These are phyloP conservation scores for Aphodius granarius DNA, from an alignment of 2,888 invertebrate species.

Conservation along the genomic window DNA sequence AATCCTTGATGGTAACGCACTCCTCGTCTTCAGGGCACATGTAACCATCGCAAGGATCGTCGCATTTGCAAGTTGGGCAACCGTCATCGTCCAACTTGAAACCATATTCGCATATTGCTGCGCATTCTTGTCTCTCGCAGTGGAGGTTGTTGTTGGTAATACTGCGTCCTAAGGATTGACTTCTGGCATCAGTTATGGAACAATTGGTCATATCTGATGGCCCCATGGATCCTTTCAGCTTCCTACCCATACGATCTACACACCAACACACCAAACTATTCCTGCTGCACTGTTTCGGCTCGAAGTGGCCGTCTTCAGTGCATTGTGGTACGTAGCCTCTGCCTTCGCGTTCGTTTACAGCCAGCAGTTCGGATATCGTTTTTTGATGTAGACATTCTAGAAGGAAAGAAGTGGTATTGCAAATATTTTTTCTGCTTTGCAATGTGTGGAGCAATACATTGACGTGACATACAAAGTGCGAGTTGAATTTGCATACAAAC, in stretches of 20 bases:
- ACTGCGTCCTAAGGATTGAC: conserved; percentile 45
- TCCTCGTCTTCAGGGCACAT: conserved; percentile 71
- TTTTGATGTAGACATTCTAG: conserved; percentile 74
- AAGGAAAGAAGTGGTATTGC: conserved; percentile 19
- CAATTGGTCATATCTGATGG: conserved; percentile 72
- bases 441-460: not conserved
- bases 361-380: conserved; percentile 73
- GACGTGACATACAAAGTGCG: not conserved
- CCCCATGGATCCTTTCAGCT: conserved; percentile 79
- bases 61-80: conserved; percentile 84
- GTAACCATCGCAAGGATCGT: conserved; percentile 81
- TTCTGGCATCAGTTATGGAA: conserved; percentile 49
- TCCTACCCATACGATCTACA: conserved; percentile 77
- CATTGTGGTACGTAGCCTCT: conserved; percentile 86
- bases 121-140: conserved; percentile 75
- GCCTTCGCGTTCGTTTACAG: conserved; percentile 77
- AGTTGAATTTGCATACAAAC: conserved; percentile 1
- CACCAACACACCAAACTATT: conserved; percentile 90
- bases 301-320: conserved; percentile 69
- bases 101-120: conserved; percentile 83
- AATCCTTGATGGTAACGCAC: conserved; percentile 73
- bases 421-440: not conserved
- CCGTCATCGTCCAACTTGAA: conserved; percentile 72
- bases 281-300: conserved; percentile 77
- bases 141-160: conserved; percentile 47